phyloP scores from a whole-genome alignment of 2,888 invertebrate genomes.

The Cephus pulcher region DNA sequence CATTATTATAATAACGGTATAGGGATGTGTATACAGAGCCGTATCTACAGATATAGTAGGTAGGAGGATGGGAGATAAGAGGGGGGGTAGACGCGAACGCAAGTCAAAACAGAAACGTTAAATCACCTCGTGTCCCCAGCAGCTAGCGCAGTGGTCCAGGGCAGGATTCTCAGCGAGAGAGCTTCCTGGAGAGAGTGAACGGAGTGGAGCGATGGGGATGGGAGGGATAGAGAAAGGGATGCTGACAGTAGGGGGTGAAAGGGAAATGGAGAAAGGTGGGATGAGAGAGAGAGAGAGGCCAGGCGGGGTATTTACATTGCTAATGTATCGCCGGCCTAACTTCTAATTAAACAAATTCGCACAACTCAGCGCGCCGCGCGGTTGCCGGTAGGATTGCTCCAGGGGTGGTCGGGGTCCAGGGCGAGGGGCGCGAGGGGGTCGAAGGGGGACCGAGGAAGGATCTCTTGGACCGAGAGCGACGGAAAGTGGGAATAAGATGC shows the following conservation, averaged over 20 bases:
- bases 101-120: conserved; percentile 46
- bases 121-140: conserved; percentile 44
- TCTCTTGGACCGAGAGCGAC: conserved; percentile 11
- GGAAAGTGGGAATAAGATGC: conserved; percentile 21
- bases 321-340: conserved; percentile 65
- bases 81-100: conserved; percentile 14
- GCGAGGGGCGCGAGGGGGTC: background rate
- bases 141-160: conserved; percentile 13
- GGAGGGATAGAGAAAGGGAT: conserved; percentile 19
- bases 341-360: conserved; percentile 67
- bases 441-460: background rate
- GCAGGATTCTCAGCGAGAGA: background rate
- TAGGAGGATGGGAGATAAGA: background rate
- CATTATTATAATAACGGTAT: conserved; percentile 52
- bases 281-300: conserved; percentile 22
- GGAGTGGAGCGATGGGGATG: conserved; percentile 14
- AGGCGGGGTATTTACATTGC: conserved; percentile 62
- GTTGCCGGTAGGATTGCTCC: conserved; percentile 50
- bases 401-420: conserved; percentile 13
- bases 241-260: conserved; percentile 15
- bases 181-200: background rate
- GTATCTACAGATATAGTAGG: background rate
- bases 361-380: conserved; percentile 56
- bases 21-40: conserved; percentile 28
- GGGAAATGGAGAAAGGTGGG: conserved; percentile 12